These are phyloP conservation scores for Agapostemon virescens DNA, from an alignment of 2,888 invertebrate species.

Conservation along the genomic window DNA sequence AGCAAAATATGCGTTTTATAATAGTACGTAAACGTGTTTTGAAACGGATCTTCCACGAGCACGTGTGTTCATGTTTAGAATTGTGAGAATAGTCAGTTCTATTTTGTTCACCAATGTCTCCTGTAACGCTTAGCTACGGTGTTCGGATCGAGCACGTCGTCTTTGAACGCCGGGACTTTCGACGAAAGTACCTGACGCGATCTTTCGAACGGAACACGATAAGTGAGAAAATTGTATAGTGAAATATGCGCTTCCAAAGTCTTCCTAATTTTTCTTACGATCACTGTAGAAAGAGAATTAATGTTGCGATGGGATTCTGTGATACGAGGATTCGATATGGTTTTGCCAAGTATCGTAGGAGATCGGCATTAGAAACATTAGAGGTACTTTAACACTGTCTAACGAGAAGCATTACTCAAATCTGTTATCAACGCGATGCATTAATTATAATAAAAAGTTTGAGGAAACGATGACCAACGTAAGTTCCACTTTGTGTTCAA, in stretches of 20 bases:
- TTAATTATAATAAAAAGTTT: constrained; percentile 47
- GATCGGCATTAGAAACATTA: neutral
- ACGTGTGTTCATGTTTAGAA: constrained; percentile 7
- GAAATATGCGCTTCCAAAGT: constrained; percentile 9
- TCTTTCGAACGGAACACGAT: neutral
- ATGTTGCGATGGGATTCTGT: constrained; percentile 40
- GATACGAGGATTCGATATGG: constrained; percentile 44
- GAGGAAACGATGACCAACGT: constrained; percentile 13
- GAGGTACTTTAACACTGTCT: constrained; percentile 18
- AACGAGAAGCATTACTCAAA: constrained; percentile 31
- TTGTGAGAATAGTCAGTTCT: neutral
- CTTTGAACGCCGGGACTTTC: neutral
- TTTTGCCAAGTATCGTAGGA: constrained; percentile 7
- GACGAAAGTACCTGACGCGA: constrained; percentile 5
- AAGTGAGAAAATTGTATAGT: constrained; percentile 11
- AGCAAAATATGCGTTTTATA: constrained; percentile 80
- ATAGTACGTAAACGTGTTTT: constrained; percentile 23
- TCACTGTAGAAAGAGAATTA: constrained; percentile 10
- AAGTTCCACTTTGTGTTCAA: constrained; percentile 2
- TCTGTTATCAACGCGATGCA: constrained; percentile 45
- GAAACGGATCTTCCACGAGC: neutral
- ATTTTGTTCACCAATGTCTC: constrained; percentile 7
- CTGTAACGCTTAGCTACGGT: neutral
- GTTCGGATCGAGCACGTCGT: neutral
- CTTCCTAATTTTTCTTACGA: neutral